Evolutionary conservation across 2,888 invertebrate species (phyloP), one percentile per base, ranked within the genome.

Genomic region (Mythimna pallens): DNA sequence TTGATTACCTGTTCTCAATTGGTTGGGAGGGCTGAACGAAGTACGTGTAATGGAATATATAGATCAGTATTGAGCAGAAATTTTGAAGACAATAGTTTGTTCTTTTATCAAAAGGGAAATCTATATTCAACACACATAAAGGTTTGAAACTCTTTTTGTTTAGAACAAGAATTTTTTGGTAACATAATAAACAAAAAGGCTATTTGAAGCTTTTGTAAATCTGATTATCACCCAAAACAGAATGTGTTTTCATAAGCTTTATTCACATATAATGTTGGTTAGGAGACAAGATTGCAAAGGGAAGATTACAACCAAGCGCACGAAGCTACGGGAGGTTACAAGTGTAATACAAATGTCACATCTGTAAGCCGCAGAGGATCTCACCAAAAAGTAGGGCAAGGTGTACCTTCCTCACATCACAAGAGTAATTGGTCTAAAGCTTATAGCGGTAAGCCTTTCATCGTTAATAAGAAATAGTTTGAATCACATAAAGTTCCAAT

Each of bases 1-100:
- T 81, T 86, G 86, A 83, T 83, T 84, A 84, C 84, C 81, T 75
- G 86, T 67, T 75, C 73, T 64, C 66, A 58, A 84, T 84, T 62
- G 58, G 59, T 62, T n/a, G 64, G 61, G 55, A 62, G 70, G 66
- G 58, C 30, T 47, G 20, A 14, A 22, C 17, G 78, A 52, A 2
- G 34, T 22, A 64, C 40, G 55, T 55, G 55, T 67, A 61, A 71
- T 59, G 14, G 54, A 67, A 57, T 52, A 52, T 63, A 36, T 57
- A 54, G 47, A 63, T 43, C 1, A 1, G 34, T 25, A 2, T 63
- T 22, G 47, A 40, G 1, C n/a, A 3, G 7, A 36, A 22, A n/a
- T n/a, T 50, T 64, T 34, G 17, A 10, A 12, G 17, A 0, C 62
- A 6, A 59, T 54, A 65, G 12, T 47, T 22, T 17, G 17, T 47